These are phyloP conservation scores for Plebejus melissa DNA, from an alignment of 2,888 invertebrate species.

Conservation along the genomic window DNA sequence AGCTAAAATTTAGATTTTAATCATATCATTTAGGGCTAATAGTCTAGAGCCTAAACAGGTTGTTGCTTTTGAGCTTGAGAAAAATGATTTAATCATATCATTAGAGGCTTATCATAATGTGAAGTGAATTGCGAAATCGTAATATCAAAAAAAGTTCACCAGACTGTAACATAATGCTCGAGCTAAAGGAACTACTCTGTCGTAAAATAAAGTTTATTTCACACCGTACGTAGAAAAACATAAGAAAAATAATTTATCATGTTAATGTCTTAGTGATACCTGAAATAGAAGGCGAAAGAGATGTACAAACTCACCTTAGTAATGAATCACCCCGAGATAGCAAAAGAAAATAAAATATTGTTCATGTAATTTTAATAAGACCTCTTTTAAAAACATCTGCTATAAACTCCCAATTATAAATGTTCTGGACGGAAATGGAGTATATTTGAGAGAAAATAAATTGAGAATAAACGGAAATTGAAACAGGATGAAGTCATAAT, in stretches of 20 bases:
- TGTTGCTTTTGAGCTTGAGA: too few species aligned
- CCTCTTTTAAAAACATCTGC: not conserved
- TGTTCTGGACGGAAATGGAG: not conserved
- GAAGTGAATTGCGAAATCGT: not conserved
- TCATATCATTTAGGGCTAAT: too few species aligned
- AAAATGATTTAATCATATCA: not conserved
- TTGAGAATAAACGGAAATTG: slow-evolving; percentile 3
- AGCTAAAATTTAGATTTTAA: too few species aligned
- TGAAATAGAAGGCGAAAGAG: too few species aligned
- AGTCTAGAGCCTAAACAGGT: too few species aligned
- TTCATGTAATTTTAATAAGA: not conserved
- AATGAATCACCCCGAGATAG: not conserved
- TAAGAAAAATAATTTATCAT: too few species aligned
- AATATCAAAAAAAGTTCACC: not conserved
- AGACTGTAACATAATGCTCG: not conserved
- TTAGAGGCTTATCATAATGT: not conserved
- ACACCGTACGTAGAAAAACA: not conserved
- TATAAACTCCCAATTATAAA: not conserved
- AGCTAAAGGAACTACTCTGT: not conserved
- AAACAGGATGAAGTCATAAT: slow-evolving; percentile 9
- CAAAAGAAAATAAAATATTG: not conserved
- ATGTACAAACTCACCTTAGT: too few species aligned
- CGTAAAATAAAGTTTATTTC: not conserved
- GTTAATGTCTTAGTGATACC: not conserved
- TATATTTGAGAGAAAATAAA: not conserved